Evolutionary conservation across 2,888 invertebrate species (phyloP).

Genomic region (Branchellion lobata): DNA sequence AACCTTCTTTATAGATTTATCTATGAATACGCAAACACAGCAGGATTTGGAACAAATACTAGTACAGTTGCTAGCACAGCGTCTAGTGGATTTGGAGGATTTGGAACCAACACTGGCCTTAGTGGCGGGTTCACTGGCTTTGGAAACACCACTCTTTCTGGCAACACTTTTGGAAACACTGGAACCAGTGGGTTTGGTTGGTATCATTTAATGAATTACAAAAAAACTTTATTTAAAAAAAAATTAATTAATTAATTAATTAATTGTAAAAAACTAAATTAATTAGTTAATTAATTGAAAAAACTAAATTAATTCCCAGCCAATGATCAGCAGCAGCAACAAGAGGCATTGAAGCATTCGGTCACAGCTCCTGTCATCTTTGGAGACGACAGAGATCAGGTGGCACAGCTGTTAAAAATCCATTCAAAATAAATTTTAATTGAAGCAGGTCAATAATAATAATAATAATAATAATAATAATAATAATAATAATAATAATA

Average conservation of each 20-base stretch:
- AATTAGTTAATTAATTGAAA: too few species aligned
- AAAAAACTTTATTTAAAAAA: too few species aligned
- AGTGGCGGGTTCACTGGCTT: background rate
- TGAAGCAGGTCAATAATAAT: too few species aligned
- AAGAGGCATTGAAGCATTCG: conserved; percentile 56
- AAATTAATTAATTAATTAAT: too few species aligned
- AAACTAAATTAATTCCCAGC: too few species aligned
- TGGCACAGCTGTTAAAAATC: too few species aligned
- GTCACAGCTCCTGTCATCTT: conserved; percentile 69
- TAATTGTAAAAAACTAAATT: too few species aligned
- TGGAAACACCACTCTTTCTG: conserved; percentile 6
- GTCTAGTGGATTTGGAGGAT: background rate
- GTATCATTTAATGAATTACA: background rate
- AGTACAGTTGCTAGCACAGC: background rate
- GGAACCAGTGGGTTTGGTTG: background rate
- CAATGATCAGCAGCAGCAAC: background rate
- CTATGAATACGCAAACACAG: too few species aligned
- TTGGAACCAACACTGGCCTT: conserved; percentile 27
- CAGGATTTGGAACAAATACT: background rate
- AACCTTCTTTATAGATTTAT: too few species aligned
- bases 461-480: too few species aligned
- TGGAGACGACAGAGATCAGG: conserved; percentile 90
- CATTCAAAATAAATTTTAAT: too few species aligned
- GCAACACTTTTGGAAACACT: conserved; percentile 15
- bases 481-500: too few species aligned